These are phyloP conservation scores for Carpatolechia fugitivella DNA, from an alignment of 2,888 invertebrate species.

Conservation along the genomic window DNA sequence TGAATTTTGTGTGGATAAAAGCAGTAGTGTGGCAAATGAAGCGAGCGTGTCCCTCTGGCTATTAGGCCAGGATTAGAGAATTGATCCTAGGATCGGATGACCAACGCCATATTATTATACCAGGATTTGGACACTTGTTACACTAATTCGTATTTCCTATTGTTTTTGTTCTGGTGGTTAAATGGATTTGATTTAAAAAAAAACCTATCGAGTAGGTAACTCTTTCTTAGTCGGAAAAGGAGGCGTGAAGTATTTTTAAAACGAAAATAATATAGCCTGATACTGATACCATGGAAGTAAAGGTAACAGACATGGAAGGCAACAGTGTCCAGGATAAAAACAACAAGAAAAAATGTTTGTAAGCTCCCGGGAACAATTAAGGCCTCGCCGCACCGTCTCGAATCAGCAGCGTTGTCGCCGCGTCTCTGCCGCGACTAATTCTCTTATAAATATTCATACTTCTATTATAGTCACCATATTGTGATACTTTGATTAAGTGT, in stretches of 20 bases:
- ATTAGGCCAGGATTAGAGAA: constrained; percentile 73
- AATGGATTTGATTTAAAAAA: neutral
- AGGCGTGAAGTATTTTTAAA: too few relatives aligned
- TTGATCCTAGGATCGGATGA: constrained; percentile 71
- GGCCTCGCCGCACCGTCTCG: constrained; percentile 51
- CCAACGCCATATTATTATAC: constrained; percentile 71
- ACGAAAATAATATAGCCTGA: too few relatives aligned
- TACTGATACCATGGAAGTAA: too few relatives aligned
- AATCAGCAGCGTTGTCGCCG: constrained; percentile 44
- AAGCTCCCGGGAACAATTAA: constrained; percentile 49
- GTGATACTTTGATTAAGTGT: constrained; percentile 77
- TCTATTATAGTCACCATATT: constrained; percentile 61
- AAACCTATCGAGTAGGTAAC: neutral
- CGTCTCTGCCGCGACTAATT: constrained; percentile 32
- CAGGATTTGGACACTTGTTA: constrained; percentile 68
- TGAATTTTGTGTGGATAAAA: constrained; percentile 9
- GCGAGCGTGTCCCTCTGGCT: constrained; percentile 46
- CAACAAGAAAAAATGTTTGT: constrained; percentile 25
- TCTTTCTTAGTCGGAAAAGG: too few relatives aligned
- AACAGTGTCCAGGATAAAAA: constrained; percentile 15
- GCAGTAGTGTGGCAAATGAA: constrained; percentile 27
- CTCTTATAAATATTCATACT: constrained; percentile 69
- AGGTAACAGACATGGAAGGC: too few relatives aligned
- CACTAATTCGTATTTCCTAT: constrained; percentile 62
- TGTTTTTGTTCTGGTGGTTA: constrained; percentile 32